A percentile compares a stretch with the other conserved stretches of the same genome.
phyloP scores from a whole-genome alignment of 2,113 vertebrate genomes.

The Leucopternis melanops region DNA sequence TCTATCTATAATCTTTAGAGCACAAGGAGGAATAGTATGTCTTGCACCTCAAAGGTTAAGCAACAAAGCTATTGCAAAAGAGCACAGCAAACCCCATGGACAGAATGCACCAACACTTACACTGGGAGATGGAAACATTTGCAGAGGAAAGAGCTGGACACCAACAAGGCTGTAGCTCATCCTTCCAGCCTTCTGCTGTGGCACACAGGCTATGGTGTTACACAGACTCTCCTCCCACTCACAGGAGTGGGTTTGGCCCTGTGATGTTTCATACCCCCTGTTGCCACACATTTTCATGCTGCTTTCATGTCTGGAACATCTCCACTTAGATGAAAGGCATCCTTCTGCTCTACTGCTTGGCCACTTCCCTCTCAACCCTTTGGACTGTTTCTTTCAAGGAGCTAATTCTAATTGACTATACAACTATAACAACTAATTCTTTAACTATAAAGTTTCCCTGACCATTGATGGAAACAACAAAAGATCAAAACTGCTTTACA shows the following conservation, averaged over 20 bases:
- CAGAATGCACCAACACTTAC: background rate
- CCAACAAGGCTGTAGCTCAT: background rate
- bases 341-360: background rate
- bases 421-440: background rate
- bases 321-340: background rate
- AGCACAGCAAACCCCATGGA: background rate
- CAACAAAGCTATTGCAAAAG: constrained; percentile 20
- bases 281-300: background rate
- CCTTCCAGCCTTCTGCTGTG: background rate
- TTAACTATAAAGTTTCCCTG: background rate
- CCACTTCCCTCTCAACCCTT: background rate
- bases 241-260: background rate
- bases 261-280: background rate
- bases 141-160: background rate
- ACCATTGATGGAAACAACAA: background rate
- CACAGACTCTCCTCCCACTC: background rate
- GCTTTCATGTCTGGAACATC: background rate
- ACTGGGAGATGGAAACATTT: background rate
- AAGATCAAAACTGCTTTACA: background rate
- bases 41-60: constrained; percentile 7
- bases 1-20: background rate
- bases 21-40: background rate
- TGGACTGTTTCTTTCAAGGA: background rate
- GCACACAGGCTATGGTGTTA: background rate
- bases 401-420: background rate